Base-by-base conservation (phyloP, 2,888 invertebrate species). In the Pediacus dermestoides region DNA sequence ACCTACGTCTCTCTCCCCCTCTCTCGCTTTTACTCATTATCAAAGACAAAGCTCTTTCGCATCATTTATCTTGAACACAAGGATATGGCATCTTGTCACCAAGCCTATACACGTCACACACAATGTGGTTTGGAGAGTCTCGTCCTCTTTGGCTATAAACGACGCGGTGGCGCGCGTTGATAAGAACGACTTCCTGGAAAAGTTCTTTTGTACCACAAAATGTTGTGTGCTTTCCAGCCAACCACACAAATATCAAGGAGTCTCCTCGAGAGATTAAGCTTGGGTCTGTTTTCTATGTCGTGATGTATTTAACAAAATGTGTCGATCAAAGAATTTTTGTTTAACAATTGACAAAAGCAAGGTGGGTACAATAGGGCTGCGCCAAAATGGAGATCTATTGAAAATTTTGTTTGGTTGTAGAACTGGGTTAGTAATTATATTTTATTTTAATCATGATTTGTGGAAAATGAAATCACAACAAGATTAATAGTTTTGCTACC, bases 171-270 rank as follows among this genome's bases (percentile, higher is more conserved):
- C 8, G 14, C 30, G 35, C 48, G 44, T 47, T 45, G 55, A 58
- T 60, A 59, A 59, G 58, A 58, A 55, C 53, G 53, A 48, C 55
- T 57, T 58, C 54, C 52, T 50, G 54, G 53, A 57, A 23, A 62
- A 57, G 50, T 54, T 57, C 58, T 53, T 28, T 60, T 57, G 58
- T 58, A 48, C 50, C 41, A 46, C 36, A 14, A 28, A 40, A 43
- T 46, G 43, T 46, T 39, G 53, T 57, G 58, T 49, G 56, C 52
- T 55, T 57, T 58, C 53, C 56, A 28, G 21, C n/a, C 21, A n/a
- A 44, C 53, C 55, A 50, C 47, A 23, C 23, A 23, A 23, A 54
- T 51, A 55, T 53, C 12, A 23, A 8, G 50, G 52, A 58, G 56
- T 49, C 54, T 53, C 44, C 55, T 61, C 53, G 42, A 57, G 55